Evolutionary conservation across 1,140 invertebrate species (phyloP), one percentile per base, ranked within the genome.

Genomic region (Grapholita molesta): DNA sequence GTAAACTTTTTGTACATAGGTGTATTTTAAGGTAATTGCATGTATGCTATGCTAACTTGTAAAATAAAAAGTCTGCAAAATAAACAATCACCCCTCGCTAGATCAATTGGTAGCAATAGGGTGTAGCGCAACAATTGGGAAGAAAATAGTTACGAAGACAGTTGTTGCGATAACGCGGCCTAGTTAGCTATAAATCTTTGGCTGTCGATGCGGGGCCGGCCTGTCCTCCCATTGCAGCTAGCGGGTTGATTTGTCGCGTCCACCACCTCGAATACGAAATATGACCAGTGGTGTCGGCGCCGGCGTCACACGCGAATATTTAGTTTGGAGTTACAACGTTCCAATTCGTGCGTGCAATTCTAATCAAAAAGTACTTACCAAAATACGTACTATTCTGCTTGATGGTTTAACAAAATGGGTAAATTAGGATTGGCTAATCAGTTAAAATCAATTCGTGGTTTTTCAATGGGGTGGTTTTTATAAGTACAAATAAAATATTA

Each of bases 211-310:
- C 77, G 73, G 83, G 80, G 85, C 85, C 85, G 87, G 85, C 85
- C 48, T 68, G 67, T 69, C 68, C 68, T 69, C 68, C 87, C 81
- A 82, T 70, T 80, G 85, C 80, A 84, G 78, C 86, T 81, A 84
- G 79, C 80, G 84, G 73, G 78, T 85, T 91, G 88, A 89, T 91
- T 91, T 91, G 89, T 91, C 85, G 88, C 84, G 83, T 84, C 80
- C 86, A 83, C 80, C 82, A 77, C 82, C 85, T 78, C 78, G 71
- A 80, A 75, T 74, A 67, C 30, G 64, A 23, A 38, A 35, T 75
- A 78, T 82, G 71, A 80, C 76, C 68, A 68, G 53, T 82, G 85
- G 83, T 77, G 76, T 21, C 42, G 25, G 24, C 55, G n/a, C 55
- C 24, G 55, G 6, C 11, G 24, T 61, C 28, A 30, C n/a, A 61